Conservation (phyloP, 2,113 vertebrate genomes). For the Phasianus colchicus region DNA sequence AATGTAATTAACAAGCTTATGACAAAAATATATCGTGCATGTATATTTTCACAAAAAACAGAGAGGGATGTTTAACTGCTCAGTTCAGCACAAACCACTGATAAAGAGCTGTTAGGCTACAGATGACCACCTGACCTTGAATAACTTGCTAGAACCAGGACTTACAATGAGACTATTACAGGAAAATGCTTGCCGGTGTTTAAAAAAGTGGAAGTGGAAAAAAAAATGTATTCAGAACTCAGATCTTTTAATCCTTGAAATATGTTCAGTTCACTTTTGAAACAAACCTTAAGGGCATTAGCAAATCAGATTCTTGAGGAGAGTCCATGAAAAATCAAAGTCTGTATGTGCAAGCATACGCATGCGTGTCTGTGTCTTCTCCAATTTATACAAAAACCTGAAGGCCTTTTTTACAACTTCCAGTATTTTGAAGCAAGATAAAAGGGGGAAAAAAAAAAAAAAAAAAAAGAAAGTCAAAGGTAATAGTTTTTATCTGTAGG, state of each 20-base stretch:
- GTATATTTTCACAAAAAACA: background rate
- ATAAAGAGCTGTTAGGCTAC: background rate
- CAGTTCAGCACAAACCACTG: background rate
- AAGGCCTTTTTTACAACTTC: constrained; percentile 3
- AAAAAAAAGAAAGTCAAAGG: background rate
- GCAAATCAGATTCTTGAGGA: constrained; percentile 4
- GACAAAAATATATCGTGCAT: background rate
- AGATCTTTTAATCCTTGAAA: constrained; percentile 29
- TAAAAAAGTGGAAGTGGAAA: background rate
- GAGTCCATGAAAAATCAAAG: constrained; percentile 1
- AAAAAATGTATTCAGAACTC: background rate
- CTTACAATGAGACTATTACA: background rate
- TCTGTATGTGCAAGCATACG: background rate
- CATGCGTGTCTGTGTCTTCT: background rate
- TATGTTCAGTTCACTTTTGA: background rate
- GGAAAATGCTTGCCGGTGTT: background rate
- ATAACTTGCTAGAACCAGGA: background rate
- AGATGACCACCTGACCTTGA: background rate
- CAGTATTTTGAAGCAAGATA: constrained; percentile 30
- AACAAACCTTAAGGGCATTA: constrained; percentile 24
- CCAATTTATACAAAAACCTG: background rate
- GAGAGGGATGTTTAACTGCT: background rate
- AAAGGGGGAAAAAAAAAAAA: background rate
- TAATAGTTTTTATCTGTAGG: background rate
- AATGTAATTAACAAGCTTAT: background rate